Evolutionary conservation across 2,113 vertebrate genomes (phyloP).

Genomic region (Anoplopoma fimbria): DNA sequence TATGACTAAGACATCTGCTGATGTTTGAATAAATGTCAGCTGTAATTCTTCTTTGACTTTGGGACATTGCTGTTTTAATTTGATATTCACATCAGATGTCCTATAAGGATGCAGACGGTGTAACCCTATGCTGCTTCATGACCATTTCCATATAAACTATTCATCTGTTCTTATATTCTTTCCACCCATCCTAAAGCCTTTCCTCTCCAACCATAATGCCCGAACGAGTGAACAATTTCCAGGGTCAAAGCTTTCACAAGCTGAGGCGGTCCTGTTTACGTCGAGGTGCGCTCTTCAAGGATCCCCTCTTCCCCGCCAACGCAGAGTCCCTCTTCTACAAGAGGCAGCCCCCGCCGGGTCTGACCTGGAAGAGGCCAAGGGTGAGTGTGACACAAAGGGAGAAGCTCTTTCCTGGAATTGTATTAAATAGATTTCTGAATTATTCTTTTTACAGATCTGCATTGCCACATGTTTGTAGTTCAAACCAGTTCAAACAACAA

Average conservation of each 20-base stretch:
- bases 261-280: constrained; percentile 78
- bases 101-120: background rate
- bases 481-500: background rate
- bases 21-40: background rate
- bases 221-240: constrained; percentile 72
- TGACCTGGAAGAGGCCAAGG: constrained; percentile 86
- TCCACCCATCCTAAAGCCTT: background rate
- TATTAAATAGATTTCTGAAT: background rate
- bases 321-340: constrained; percentile 85
- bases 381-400: constrained; percentile 65
- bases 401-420: background rate
- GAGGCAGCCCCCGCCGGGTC: constrained; percentile 75
- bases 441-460: background rate
- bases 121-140: background rate
- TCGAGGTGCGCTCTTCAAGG: constrained; percentile 81
- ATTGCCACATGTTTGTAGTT: background rate
- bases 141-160: background rate
- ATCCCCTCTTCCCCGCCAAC: constrained; percentile 82
- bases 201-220: constrained; percentile 63
- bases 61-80: background rate
- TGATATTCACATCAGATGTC: background rate
- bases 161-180: background rate
- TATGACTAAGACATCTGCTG: background rate
- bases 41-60: background rate
- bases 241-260: constrained; percentile 82